Conservation (phyloP, 2,113 vertebrate species). For the Rhinogobius similis region DNA sequence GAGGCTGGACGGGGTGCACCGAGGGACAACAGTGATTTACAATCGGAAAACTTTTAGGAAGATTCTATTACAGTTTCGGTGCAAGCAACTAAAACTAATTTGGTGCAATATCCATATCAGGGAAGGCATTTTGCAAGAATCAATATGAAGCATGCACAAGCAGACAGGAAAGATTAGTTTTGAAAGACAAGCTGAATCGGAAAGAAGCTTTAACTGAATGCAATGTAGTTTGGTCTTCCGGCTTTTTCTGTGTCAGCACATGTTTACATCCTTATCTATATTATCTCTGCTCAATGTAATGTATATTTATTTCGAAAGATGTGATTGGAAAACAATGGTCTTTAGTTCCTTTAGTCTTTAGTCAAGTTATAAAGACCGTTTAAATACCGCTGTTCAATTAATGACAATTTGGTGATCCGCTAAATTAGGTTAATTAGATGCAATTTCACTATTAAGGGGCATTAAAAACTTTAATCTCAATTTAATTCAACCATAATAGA, state of each 20-base stretch:
- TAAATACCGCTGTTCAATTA: no score
- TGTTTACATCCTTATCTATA: neutral
- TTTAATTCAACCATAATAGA: neutral
- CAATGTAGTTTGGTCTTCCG: neutral
- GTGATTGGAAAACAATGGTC: no score
- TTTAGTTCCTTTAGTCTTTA: neutral
- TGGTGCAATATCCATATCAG: constrained; percentile 20
- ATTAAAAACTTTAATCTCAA: neutral
- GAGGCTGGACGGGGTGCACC: constrained; percentile 27
- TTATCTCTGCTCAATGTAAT: neutral
- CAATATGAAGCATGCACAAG: constrained; percentile 5
- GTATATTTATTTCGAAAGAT: neutral
- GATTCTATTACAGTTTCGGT: constrained; percentile 32
- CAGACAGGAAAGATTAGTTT: neutral
- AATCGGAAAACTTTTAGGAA: constrained; percentile 26
- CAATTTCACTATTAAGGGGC: neutral
- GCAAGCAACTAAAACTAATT: constrained; percentile 31
- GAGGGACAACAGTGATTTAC: constrained; percentile 26
- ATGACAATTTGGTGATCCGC: no score
- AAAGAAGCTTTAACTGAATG: no score
- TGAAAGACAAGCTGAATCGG: constrained; percentile 10
- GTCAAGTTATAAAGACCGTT: neutral
- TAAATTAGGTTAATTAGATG: neutral
- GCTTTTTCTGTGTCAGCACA: neutral
- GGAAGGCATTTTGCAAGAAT: constrained; percentile 11